Evolutionary conservation across 1,140 invertebrate species (phyloP), one percentile per base, ranked within the genome.

Genomic region (Maniola jurtina): DNA sequence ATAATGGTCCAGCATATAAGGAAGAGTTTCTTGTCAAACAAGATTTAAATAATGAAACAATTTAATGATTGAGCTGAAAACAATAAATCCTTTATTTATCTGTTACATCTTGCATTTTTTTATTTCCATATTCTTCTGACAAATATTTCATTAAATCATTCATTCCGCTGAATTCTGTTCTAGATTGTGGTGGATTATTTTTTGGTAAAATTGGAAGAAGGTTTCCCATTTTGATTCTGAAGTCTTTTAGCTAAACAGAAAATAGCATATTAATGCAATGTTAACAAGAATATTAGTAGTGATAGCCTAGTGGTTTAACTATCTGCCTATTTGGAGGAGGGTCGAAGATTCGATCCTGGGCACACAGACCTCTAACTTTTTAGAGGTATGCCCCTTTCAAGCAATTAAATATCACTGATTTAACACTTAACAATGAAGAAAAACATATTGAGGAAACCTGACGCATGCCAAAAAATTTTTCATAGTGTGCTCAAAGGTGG

Each of bases 1-100:
- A 82, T 47, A 83, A 80, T 40, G 92, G 92, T 45, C 89, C 91
- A 58, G 90, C 88, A 33, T 97, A 97, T 82, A 93, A 94, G 68
- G 89, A 92, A 75, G 97, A 98, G 92, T 95, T 94, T 91, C 73
- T 97, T 64, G 96, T 96, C 92, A 98, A 98, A 91, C 98, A 99
- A 92, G 97, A 98, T 91, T 96, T 91, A 71, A 79, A 64, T 71
- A 83, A 77, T 59, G 82, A 79, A 81, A 70, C 61, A 40, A 61
- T 70, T 79, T 78, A 75, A 70, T 71, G 66, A 70, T 66, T 48
- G 33, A 11, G 33, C 14, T 60, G 59, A 15, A 59, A 42, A 15
- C 62, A 35, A 38, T n/a, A n/a, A n/a, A n/a, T n/a, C n/a, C n/a
- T 62, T 34, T n/a, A 60, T 69, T 57, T 60, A 10, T 66, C 50